Evolutionary conservation across 1,140 invertebrate genomes (phyloP).

Genomic region (Helicoverpa zea): DNA sequence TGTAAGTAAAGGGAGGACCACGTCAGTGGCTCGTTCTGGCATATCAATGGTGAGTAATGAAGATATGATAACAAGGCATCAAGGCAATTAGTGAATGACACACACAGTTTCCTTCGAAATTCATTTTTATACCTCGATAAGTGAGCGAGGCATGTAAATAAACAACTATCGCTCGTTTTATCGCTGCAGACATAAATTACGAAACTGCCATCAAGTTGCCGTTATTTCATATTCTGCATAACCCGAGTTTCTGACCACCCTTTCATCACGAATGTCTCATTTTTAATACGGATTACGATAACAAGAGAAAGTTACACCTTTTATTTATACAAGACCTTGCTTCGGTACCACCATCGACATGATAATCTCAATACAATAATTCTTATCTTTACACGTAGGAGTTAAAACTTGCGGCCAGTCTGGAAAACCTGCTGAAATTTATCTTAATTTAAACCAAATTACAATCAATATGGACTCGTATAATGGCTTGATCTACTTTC

Average conservation of each 20-base stretch:
- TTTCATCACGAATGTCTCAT: not conserved
- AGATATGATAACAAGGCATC: slow-evolving; percentile 7
- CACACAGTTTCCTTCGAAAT: slow-evolving; percentile 17
- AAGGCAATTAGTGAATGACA: slow-evolving; percentile 18
- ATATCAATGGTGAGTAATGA: not conserved
- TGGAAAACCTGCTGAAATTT: not conserved
- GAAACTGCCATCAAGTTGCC: slow-evolving; percentile 10
- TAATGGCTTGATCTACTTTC: slow-evolving; percentile 2
- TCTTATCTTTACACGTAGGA: slow-evolving; percentile 22
- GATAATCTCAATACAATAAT: too few relatives aligned
- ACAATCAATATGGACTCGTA: not conserved
- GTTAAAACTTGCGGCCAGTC: not conserved
- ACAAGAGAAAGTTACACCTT: too few relatives aligned
- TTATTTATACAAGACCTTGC: too few relatives aligned
- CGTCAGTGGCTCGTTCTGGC: not conserved
- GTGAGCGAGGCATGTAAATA: slow-evolving; percentile 9
- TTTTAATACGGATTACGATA: too few relatives aligned
- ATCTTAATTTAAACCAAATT: slow-evolving; percentile 17
- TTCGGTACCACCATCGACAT: too few relatives aligned
- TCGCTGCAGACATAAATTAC: slow-evolving; percentile 20
- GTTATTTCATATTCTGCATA: slow-evolving; percentile 4
- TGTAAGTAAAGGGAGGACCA: not conserved
- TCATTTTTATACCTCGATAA: not conserved
- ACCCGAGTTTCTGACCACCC: not conserved
- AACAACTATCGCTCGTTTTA: slow-evolving; percentile 1